Evolutionary conservation across 2,113 vertebrate species (phyloP).

Genomic region (Rhadina sibilatrix): DNA sequence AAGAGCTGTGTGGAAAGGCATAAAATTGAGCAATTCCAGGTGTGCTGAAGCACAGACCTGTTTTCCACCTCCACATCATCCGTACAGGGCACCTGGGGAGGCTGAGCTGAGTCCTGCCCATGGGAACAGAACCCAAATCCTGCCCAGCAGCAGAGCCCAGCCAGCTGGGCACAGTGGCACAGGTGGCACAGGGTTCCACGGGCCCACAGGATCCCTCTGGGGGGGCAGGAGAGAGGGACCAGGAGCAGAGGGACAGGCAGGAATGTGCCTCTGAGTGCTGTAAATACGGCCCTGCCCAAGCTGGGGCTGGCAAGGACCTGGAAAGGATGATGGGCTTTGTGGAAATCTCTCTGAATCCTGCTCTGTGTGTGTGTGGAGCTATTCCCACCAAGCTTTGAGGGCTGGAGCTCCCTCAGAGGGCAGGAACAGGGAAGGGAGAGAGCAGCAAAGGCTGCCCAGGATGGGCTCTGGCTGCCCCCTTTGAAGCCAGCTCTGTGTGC

Average conservation of each 20-base stretch:
- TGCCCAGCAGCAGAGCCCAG: background rate
- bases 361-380: background rate
- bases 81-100: rapidly evolving
- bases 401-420: background rate
- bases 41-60: background rate
- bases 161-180: background rate
- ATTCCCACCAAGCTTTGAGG: background rate
- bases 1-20: background rate
- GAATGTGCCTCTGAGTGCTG: too few relatives aligned
- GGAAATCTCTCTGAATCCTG: background rate
- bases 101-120: background rate
- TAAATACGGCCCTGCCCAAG: background rate
- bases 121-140: background rate
- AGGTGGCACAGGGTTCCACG: rapidly evolving
- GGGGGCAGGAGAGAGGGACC: background rate
- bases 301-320: background rate
- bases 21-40: background rate
- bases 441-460: background rate
- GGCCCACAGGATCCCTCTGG: rapidly evolving
- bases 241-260: background rate
- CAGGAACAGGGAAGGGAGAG: background rate
- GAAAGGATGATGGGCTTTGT: background rate
- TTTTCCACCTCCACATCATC: background rate
- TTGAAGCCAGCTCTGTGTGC: background rate
- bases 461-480: background rate